Evolutionary conservation across 2,888 invertebrate species (phyloP), one percentile per base, ranked within the genome.

Genomic region (Sarcophaga rosellei): DNA sequence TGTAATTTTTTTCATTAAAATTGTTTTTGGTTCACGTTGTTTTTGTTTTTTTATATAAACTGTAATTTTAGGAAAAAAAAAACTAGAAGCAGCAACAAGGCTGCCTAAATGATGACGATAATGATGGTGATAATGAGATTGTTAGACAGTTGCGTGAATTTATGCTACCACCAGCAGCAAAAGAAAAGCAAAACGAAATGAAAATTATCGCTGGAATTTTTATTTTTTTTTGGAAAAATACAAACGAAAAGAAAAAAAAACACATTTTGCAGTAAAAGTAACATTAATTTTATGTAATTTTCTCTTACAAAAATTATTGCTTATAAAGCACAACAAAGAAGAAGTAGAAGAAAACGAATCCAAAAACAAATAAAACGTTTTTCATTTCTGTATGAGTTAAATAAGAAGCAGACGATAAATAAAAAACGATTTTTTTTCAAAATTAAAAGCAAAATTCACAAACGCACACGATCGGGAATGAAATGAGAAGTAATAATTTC

Each of bases 261-360:
- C 57, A 57, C n/a, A 70, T 65, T 75, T 65, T 74, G 53, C 21
- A 61, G 4, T 65, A 53, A 78, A 20, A 59, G 78, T 69, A 81
- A 62, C 62, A 82, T 75, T 72, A 79, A 81, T 73, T 85, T 77
- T 68, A 81, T 81, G 77, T 81, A 85, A 81, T 74, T 79, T 82
- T n/a, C 23, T 23, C 21, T 61, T 44, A 25, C 44, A 68, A 61
- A 59, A n/a, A 61, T 77, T 77, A 21, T 4, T 57, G 8, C 35
- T 75, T 53, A n/a, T 25, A 53, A 17, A n/a, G 12, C 53, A 15
- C 17, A 57, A n/a, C 3, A 47, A 23, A 61, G 23, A 61, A 53
- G 53, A n/a, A 65, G 17, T 17, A 25, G 63, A 73, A 12, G 47
- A 75, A 70, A 76, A 20, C 35, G 57, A 63, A 35, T 35, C 35